Evolutionary conservation across 2,113 vertebrate species (phyloP).

Genomic region (Poeciliopsis prolifica): DNA sequence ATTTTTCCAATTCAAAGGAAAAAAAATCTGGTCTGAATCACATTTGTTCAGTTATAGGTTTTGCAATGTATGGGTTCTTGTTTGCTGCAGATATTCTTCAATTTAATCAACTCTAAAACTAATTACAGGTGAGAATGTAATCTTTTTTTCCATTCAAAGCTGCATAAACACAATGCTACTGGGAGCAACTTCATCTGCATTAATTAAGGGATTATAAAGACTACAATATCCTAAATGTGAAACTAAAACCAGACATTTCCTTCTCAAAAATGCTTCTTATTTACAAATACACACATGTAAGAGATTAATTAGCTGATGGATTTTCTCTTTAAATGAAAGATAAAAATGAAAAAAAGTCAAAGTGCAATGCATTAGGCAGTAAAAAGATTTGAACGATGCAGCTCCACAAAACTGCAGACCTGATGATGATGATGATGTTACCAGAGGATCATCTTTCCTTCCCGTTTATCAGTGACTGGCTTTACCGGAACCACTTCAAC

Average conservation of each 20-base stretch:
- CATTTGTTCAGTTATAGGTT: not conserved
- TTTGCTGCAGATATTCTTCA: not conserved
- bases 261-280: conserved; percentile 14
- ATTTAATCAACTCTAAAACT: not conserved
- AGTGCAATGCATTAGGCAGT: conserved; percentile 53
- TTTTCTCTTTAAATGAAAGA: conserved; percentile 34
- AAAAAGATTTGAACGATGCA: conserved; percentile 46
- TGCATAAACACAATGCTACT: conserved; percentile 12
- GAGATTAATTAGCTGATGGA: conserved; percentile 52
- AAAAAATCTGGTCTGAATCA: not conserved
- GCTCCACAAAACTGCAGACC: conserved; percentile 44
- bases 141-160: not conserved
- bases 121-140: not conserved
- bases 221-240: not conserved
- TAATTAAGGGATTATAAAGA: conserved; percentile 22
- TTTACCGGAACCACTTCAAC: conserved; percentile 70
- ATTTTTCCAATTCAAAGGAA: not conserved
- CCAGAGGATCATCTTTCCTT: conserved; percentile 74
- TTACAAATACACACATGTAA: conserved; percentile 33
- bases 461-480: conserved; percentile 70
- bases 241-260: not conserved
- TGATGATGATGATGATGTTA: conserved; percentile 71
- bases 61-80: not conserved
- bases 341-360: conserved; percentile 34
- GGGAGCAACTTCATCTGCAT: conserved; percentile 11